Evolutionary conservation across 2,888 invertebrate species (phyloP).

Genomic region (Desoria tigrina): DNA sequence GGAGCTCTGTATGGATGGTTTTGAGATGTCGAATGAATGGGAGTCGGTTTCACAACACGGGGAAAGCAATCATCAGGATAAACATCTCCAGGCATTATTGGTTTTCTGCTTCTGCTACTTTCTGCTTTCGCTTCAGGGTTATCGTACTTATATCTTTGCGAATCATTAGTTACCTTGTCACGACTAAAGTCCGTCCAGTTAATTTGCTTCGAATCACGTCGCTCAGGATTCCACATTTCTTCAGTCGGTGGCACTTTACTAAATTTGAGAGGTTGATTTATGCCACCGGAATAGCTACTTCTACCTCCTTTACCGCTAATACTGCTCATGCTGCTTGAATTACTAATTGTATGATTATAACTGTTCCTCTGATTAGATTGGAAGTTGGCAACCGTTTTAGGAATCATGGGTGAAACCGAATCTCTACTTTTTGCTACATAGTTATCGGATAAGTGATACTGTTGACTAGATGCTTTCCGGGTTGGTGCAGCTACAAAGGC

Average conservation of each 20-base stretch:
- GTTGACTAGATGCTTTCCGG: background rate
- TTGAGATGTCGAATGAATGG: conserved; percentile 21
- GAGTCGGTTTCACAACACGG: conserved; percentile 29
- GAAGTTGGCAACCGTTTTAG: conserved; percentile 33
- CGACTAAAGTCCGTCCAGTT: background rate
- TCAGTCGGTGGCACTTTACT: conserved; percentile 10
- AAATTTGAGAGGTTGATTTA: conserved; percentile 26
- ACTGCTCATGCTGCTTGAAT: conserved; percentile 29
- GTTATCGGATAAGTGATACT: background rate
- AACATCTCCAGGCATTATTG: conserved; percentile 21
- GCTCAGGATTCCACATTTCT: background rate
- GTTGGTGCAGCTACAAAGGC: too few species aligned
- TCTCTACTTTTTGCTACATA: conserved; percentile 10
- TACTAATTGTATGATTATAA: conserved; percentile 20
- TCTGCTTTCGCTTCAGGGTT: background rate
- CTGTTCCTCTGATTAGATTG: background rate
- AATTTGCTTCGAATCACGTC: background rate
- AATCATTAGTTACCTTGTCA: background rate
- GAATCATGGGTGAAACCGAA: conserved; percentile 35
- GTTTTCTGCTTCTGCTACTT: conserved; percentile 7
- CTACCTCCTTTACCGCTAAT: conserved; percentile 10
- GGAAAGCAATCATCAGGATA: conserved; percentile 33
- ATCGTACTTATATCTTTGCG: background rate
- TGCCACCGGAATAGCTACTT: background rate
- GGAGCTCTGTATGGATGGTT: background rate